Base-by-base conservation (phyloP, 2,888 invertebrate species). In the Xestia rhomboidea region DNA sequence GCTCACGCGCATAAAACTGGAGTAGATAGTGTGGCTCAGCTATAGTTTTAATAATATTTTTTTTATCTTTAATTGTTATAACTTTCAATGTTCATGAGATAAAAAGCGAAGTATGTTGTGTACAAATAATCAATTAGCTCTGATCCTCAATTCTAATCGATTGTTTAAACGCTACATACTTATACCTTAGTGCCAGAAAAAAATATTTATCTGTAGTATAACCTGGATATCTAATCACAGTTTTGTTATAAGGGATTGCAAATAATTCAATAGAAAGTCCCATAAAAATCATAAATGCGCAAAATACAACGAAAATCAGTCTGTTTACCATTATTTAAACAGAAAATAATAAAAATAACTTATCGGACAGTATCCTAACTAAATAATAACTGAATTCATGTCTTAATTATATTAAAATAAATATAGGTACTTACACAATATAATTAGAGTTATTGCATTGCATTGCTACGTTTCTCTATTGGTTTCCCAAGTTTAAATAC, bases 261-360 rank as follows among this genome's bases (percentile, higher is more conserved):
- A 70, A 54, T 51, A 68, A 62, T 54, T 30, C 49, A 73, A 63
- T 73, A 63, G n/a, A 83, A 67, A 21, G 44, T 73, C 27, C 57
- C 44, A 0, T 51, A 60, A 83, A 64, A 54, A 46, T 30, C 30
- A 77, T 84, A 83, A 83, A 83, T 83, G 81, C 83, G 51, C 68
- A 62, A 77, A 84, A 84, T 77, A 84, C 68, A 54, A 73, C 68
- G 30, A 66, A 80, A 66, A 71, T 84, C 83, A 83, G 83, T 84
- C 83, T 83, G 77, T 73, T 73, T 70, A 80, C 49, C 38, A n/a
- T 63, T 49, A 74, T 83, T 81, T 44, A 74, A 84, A 83, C 81
- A 77, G 84, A 84, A 81, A 81, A 81, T 73, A 60, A 62, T 68
- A 38, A 70, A 34, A 67, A 70, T 72, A 73, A 72, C 82, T 70